Conservation (phyloP, 2,888 invertebrate species). For the Pantelozetes paolii region DNA sequence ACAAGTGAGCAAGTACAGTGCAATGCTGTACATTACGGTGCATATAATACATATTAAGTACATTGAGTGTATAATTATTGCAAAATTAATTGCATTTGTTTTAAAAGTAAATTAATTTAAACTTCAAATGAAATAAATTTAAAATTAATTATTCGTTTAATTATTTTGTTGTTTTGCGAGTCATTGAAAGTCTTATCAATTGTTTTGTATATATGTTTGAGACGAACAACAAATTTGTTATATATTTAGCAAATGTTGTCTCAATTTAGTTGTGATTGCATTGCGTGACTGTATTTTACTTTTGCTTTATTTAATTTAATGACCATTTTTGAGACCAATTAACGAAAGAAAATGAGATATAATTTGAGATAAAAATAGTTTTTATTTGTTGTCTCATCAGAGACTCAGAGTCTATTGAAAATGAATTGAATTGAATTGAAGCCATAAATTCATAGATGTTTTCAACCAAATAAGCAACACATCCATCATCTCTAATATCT, state of each 20-base stretch:
- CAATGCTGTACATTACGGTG: too few relatives aligned
- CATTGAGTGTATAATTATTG: too few relatives aligned
- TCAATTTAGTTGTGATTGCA: not conserved
- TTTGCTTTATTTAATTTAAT: slow-evolving; percentile 33
- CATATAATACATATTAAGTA: too few relatives aligned
- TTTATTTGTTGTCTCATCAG: not conserved
- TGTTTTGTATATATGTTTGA: not conserved
- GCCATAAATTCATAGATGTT: not conserved
- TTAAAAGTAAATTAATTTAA: too few relatives aligned
- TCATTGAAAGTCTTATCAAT: not conserved
- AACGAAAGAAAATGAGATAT: not conserved
- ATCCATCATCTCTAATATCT: slow-evolving; percentile 30
- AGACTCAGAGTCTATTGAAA: not conserved
- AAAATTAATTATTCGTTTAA: too few relatives aligned
- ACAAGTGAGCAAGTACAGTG: too few relatives aligned
- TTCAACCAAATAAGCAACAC: slow-evolving; percentile 10
- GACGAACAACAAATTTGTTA: not conserved
- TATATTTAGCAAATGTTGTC: not conserved
- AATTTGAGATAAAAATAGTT: not conserved
- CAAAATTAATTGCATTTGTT: too few relatives aligned
- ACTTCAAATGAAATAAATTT: too few relatives aligned
- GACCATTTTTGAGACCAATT: slow-evolving; percentile 26
- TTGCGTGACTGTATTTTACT: slow-evolving; percentile 8
- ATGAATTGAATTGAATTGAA: not conserved
- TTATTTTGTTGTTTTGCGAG: not conserved